phyloP scores from a whole-genome alignment of 2,888 invertebrate genomes.

The Plagodis pulveraria region DNA sequence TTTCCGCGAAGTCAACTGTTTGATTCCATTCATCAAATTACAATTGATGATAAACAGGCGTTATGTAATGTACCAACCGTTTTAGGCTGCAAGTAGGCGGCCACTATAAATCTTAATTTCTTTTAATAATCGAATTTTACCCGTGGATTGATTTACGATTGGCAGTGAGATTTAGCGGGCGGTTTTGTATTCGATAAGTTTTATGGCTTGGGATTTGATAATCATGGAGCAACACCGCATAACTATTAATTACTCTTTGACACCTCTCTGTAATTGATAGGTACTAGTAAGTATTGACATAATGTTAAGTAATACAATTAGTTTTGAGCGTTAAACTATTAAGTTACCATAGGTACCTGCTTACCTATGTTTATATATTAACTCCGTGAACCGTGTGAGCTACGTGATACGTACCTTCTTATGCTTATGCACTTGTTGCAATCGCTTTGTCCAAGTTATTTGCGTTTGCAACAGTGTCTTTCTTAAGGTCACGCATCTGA shows the following conservation, averaged over 20 bases:
- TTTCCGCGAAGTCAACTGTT: conserved; percentile 48
- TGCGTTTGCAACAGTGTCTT: conserved; percentile 22
- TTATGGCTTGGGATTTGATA: conserved; percentile 6
- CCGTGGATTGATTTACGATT: conserved; percentile 35
- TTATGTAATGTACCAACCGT: conserved; percentile 40
- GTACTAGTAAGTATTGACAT: no score
- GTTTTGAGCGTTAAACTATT: no score
- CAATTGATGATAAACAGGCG: conserved; percentile 39
- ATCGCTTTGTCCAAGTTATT: conserved; percentile 28
- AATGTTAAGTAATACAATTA: no score
- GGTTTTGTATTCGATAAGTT: conserved; percentile 3
- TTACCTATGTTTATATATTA: no score
- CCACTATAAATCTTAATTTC: conserved; percentile 37
- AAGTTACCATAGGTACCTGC: no score
- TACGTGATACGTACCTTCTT: no score
- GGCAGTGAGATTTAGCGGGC: conserved; percentile 13
- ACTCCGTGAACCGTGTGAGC: no score
- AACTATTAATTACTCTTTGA: no score
- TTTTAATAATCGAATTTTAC: conserved; percentile 35
- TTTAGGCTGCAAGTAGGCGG: conserved; percentile 32
- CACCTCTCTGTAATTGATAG: no score
- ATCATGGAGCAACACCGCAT: no score
- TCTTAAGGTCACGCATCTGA: conserved; percentile 60
- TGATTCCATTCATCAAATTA: conserved; percentile 51
- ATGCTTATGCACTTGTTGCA: neutral